Evolutionary conservation across 2,888 invertebrate species (phyloP).

Genomic region (Drosophila austrosaltans): DNA sequence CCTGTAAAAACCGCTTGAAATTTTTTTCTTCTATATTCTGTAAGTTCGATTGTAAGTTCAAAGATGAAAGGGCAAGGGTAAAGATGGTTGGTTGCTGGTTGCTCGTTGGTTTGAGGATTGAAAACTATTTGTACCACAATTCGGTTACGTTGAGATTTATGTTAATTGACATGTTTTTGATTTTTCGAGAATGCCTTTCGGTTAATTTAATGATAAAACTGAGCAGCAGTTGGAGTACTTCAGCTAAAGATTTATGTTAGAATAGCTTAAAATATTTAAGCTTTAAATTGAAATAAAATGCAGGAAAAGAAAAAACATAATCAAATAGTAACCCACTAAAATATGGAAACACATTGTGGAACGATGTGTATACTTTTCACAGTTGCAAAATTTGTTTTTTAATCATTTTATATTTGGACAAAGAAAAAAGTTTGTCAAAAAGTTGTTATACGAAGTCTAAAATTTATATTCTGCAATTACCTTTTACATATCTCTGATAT

Average conservation of each 20-base stretch:
- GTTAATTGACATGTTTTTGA: slow-evolving; percentile 6
- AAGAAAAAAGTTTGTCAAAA: neutral
- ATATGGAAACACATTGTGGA: too few species aligned
- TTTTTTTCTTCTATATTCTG: neutral
- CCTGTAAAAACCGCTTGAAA: neutral
- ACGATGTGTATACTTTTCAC: too few species aligned
- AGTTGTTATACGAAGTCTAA: neutral
- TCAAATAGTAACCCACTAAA: too few species aligned
- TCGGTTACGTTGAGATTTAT: slow-evolving; percentile 1
- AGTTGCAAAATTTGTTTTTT: too few species aligned
- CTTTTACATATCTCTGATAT: neutral
- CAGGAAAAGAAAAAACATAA: neutral
- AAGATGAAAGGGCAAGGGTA: neutral
- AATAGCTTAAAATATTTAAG: neutral
- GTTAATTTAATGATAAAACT: neutral
- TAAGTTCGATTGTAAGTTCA: neutral
- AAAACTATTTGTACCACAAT: slow-evolving; percentile 22
- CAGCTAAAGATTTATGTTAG: neutral
- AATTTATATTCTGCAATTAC: neutral
- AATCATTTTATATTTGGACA: too few species aligned
- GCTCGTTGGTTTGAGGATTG: neutral
- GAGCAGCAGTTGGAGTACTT: neutral
- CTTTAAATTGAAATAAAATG: neutral
- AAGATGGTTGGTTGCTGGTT: neutral
- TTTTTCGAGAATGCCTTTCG: neutral